Conservation (phyloP, 2,113 vertebrate species). For the Penelope pileata region DNA sequence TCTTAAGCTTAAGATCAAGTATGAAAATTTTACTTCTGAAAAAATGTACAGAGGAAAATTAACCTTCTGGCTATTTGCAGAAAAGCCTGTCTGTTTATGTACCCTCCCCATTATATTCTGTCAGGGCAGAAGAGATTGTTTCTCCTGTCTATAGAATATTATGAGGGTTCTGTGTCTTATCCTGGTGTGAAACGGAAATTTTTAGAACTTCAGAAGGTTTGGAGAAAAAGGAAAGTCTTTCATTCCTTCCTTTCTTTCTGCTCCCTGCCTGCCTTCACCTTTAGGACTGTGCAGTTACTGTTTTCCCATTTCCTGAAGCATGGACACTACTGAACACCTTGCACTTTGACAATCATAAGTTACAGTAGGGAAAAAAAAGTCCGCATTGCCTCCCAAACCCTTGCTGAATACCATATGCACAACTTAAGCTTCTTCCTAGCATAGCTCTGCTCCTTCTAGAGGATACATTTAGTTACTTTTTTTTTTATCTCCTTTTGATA, state of each 20-base stretch:
- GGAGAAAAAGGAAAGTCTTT: background rate
- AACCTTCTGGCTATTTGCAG: background rate
- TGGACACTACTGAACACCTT: background rate
- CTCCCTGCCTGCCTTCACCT: background rate
- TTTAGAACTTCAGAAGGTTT: background rate
- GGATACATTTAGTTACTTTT: background rate
- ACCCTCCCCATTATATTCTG: background rate
- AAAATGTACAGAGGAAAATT: background rate
- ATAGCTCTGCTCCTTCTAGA: background rate
- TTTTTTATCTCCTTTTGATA: background rate
- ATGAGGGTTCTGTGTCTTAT: background rate
- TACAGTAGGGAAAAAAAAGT: background rate
- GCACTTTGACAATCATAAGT: background rate
- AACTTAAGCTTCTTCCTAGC: background rate
- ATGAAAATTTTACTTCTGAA: background rate
- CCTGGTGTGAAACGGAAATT: background rate
- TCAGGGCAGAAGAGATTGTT: background rate
- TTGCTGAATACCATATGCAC: background rate
- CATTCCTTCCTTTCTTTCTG: background rate
- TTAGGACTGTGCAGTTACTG: background rate
- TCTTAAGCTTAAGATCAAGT: background rate
- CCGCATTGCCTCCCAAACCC: background rate
- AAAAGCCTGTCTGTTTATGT: background rate
- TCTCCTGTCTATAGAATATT: background rate
- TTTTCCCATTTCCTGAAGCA: background rate